Evolutionary conservation across 2,888 invertebrate species (phyloP).

Genomic region (Pseudococcus longispinus): DNA sequence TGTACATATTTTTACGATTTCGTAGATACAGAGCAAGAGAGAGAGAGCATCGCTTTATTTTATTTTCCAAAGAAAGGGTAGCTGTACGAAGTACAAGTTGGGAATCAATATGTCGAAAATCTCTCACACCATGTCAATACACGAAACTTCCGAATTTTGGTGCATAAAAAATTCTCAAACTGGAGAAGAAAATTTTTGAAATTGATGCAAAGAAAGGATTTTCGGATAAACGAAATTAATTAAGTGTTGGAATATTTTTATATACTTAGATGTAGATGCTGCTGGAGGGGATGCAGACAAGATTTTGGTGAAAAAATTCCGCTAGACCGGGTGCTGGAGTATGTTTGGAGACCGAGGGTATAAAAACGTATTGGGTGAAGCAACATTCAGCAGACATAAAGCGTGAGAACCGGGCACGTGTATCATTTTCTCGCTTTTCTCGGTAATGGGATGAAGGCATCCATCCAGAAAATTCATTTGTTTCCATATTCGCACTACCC

Average conservation of each 20-base stretch:
- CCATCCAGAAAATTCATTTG: slow-evolving; percentile 57
- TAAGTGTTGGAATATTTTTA: neutral
- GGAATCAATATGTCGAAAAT: neutral
- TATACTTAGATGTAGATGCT: too few relatives aligned
- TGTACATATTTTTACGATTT: slow-evolving; percentile 9
- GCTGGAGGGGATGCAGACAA: neutral
- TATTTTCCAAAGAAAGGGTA: neutral
- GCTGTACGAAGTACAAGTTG: neutral
- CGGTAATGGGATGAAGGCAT: slow-evolving; percentile 57
- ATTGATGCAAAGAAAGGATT: neutral
- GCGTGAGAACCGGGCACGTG: slow-evolving; percentile 54
- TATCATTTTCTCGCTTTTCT: slow-evolving; percentile 54
- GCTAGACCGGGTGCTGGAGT: neutral
- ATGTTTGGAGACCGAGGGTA: neutral
- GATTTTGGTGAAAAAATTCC: slow-evolving; percentile 24
- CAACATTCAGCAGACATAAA: slow-evolving; percentile 49
- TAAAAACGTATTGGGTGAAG: slow-evolving; percentile 25
- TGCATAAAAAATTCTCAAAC: too few relatives aligned
- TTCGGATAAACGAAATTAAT: neutral
- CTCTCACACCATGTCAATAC: neutral
- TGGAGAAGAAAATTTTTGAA: too few relatives aligned
- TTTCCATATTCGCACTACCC: slow-evolving; percentile 53
- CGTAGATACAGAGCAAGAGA: neutral
- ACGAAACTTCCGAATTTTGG: neutral
- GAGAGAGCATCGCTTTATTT: neutral